Conservation (phyloP, 2,888 invertebrate species). For the Drymonia ruficornis region DNA sequence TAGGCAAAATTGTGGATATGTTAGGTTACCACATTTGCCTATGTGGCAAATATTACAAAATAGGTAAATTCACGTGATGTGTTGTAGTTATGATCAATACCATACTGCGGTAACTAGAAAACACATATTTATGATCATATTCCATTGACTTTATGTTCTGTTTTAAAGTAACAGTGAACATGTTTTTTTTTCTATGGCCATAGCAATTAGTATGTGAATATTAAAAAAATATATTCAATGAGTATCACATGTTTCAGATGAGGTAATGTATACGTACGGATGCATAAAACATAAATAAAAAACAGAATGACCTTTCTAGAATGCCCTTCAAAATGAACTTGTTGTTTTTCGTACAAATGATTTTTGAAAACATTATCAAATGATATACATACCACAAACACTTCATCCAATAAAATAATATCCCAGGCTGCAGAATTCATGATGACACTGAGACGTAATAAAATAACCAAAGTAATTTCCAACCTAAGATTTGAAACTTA, state of each 20-base stretch:
- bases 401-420: conserved; percentile 61
- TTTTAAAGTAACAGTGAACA: not conserved
- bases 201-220: not conserved
- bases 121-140: not conserved
- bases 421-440: conserved; percentile 52
- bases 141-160: not conserved
- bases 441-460: conserved; percentile 54
- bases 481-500: conserved; percentile 55
- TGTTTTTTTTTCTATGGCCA: not conserved
- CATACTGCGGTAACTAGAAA: not conserved
- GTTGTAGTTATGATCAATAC: not conserved
- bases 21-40: conserved; percentile 14
- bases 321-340: conserved; percentile 42
- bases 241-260: not conserved
- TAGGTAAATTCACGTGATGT: not conserved
- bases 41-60: conserved; percentile 29
- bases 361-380: conserved; percentile 1
- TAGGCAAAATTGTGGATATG: not conserved
- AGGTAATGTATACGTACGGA: not conserved
- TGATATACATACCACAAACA: conserved; percentile 72
- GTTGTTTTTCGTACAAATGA: conserved; percentile 30
- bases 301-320: conserved; percentile 51
- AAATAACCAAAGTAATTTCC: conserved; percentile 65
- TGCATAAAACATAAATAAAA: conserved; percentile 8
- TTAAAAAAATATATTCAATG: conserved; percentile 4